Evolutionary conservation across 2,888 invertebrate genomes (phyloP).

Genomic region (Aphrophora alni): DNA sequence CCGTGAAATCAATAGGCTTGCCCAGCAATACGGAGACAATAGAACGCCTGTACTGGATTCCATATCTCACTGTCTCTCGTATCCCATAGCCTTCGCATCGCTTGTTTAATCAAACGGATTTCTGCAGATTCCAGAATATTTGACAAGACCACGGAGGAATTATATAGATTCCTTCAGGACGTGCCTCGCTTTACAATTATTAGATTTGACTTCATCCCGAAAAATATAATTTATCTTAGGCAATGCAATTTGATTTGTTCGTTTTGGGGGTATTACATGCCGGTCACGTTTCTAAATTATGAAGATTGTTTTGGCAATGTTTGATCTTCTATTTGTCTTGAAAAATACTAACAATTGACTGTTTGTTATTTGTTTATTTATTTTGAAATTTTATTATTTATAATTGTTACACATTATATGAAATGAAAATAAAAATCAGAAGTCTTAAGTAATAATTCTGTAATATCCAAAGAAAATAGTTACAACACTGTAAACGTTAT

Average conservation of each 20-base stretch:
- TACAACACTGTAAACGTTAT: too few relatives aligned
- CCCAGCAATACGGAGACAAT: not conserved
- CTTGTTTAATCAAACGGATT: constrained; percentile 9
- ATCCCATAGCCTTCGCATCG: not conserved
- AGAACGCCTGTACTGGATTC: not conserved
- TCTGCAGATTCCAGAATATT: constrained; percentile 1
- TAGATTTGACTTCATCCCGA: not conserved
- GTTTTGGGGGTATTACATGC: not conserved
- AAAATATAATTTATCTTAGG: constrained; percentile 4
- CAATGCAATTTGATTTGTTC: not conserved
- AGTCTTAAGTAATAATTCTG: too few relatives aligned
- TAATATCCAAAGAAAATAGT: too few relatives aligned
- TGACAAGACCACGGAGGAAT: not conserved
- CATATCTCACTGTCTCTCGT: not conserved
- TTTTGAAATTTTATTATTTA: too few relatives aligned
- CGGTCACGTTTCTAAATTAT: not conserved
- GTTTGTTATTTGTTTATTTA: too few relatives aligned
- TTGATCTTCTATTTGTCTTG: too few relatives aligned
- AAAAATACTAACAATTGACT: too few relatives aligned
- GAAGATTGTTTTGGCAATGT: not conserved
- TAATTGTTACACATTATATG: too few relatives aligned
- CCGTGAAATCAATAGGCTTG: not conserved
- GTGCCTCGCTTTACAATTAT: not conserved
- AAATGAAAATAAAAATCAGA: too few relatives aligned
- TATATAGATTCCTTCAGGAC: not conserved